Conservation (phyloP, 2,113 vertebrate genomes). For the Cairina moschata region DNA sequence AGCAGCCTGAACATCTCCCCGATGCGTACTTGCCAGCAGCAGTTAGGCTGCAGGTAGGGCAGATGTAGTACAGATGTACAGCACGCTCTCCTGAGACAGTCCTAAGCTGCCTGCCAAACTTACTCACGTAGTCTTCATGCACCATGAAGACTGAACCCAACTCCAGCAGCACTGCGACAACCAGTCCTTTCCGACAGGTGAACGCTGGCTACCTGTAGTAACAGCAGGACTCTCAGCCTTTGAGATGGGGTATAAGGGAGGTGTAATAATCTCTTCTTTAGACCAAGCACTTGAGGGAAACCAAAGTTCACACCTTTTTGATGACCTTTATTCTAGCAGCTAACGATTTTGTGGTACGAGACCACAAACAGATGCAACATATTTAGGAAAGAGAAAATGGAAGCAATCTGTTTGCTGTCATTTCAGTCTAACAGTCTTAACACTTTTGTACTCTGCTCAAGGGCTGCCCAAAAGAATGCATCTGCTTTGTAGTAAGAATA, state of each 20-base stretch:
- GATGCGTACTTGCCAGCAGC: accelerated
- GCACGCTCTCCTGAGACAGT: neutral
- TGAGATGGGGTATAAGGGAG: neutral
- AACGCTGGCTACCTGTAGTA: neutral
- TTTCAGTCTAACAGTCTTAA: neutral
- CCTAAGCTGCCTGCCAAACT: accelerated
- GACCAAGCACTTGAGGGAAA: too few relatives aligned
- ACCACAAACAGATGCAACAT: neutral
- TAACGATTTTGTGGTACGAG: neutral
- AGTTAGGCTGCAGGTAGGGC: neutral
- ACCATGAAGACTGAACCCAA: neutral
- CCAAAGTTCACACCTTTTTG: neutral
- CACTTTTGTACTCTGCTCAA: neutral
- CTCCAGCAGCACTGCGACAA: neutral
- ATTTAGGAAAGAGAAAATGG: neutral
- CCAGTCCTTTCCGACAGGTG: neutral
- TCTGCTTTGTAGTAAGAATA: neutral
- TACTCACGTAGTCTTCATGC: neutral
- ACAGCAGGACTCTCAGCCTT: neutral
- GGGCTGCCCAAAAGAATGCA: neutral
- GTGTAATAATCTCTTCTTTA: neutral
- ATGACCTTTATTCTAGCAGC: neutral
- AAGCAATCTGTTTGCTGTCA: neutral
- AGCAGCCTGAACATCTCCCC: neutral
- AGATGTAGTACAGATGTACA: neutral